Conservation (phyloP, 2,888 invertebrate genomes). For the Stenichneumon culpator region DNA sequence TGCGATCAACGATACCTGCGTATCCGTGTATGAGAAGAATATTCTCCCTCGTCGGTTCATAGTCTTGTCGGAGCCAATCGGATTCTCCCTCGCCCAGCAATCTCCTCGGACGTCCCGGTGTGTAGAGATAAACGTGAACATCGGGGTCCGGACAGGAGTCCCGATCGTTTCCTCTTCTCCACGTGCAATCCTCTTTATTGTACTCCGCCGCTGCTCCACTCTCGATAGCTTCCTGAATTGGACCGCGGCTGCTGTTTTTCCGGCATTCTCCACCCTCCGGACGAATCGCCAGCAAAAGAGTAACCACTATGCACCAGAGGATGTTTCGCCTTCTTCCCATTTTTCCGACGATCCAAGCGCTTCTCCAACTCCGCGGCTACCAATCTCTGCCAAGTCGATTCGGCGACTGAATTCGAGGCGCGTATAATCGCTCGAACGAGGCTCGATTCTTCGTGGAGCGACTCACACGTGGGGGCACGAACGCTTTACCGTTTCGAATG, state of each 20-base stretch:
- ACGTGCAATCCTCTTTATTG: slow-evolving; percentile 90
- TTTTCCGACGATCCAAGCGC: background rate
- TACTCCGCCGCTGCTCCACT: slow-evolving; percentile 86
- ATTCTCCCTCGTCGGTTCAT: slow-evolving; percentile 90
- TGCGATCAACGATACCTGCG: slow-evolving; percentile 85
- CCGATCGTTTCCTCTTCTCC: slow-evolving; percentile 88
- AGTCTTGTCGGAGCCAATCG: slow-evolving; percentile 91
- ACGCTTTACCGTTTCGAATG: slow-evolving; percentile 64
- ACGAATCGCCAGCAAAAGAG: slow-evolving; percentile 21
- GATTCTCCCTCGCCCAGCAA: slow-evolving; percentile 83
- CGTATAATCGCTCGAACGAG: background rate
- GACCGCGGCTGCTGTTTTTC: slow-evolving; percentile 73
- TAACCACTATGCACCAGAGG: background rate
- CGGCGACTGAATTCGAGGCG: slow-evolving; percentile 49
- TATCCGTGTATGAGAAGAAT: slow-evolving; percentile 92
- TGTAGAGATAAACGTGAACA: slow-evolving; percentile 89
- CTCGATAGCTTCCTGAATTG: slow-evolving; percentile 83
- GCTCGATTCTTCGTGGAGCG: slow-evolving; percentile 32
- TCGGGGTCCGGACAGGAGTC: slow-evolving; percentile 91
- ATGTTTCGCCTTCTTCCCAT: slow-evolving; percentile 3
- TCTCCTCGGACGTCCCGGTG: slow-evolving; percentile 86
- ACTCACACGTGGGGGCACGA: slow-evolving; percentile 16
- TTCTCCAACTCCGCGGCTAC: background rate
- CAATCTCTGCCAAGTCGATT: slow-evolving; percentile 50
- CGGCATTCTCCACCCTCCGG: slow-evolving; percentile 34